Evolutionary conservation across 2,113 vertebrate species (phyloP).

Genomic region (Microcebus ravelobensis): DNA sequence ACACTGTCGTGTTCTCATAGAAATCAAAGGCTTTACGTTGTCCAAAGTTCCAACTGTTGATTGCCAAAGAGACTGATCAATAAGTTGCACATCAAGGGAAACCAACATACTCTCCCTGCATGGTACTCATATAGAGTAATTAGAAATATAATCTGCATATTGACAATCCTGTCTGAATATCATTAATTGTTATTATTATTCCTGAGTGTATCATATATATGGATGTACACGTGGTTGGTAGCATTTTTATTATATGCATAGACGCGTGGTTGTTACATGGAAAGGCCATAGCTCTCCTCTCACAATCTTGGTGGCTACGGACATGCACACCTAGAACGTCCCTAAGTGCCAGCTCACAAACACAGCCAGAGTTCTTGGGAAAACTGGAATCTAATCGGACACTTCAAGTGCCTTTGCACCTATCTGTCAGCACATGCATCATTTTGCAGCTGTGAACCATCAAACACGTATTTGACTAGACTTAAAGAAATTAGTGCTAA

Average conservation of each 20-base stretch:
- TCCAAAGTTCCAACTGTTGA: accelerated
- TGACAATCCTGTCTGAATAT: not conserved
- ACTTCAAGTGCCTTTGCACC: not conserved
- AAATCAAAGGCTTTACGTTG: accelerated
- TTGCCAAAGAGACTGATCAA: not conserved
- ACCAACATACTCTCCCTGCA: too few relatives aligned
- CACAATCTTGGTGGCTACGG: not conserved
- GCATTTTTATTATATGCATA: not conserved
- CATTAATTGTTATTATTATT: not conserved
- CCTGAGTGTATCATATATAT: accelerated
- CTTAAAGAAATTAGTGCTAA: not conserved
- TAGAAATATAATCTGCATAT: accelerated
- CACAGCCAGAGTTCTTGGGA: not conserved
- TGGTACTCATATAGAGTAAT: too few relatives aligned
- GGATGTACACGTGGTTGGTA: accelerated
- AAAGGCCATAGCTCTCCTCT: not conserved
- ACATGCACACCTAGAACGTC: accelerated
- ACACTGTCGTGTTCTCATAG: accelerated
- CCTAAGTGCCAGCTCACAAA: not conserved
- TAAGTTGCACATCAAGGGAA: accelerated
- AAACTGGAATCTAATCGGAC: not conserved
- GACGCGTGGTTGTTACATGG: accelerated
- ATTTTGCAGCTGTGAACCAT: not conserved
- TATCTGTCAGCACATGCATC: accelerated
- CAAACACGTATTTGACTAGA: not conserved